Percentiles rank a stretch among this genome's conserved stretches.
phyloP scores from a whole-genome alignment of 2,113 vertebrate genomes.

The Sturnira hondurensis region DNA sequence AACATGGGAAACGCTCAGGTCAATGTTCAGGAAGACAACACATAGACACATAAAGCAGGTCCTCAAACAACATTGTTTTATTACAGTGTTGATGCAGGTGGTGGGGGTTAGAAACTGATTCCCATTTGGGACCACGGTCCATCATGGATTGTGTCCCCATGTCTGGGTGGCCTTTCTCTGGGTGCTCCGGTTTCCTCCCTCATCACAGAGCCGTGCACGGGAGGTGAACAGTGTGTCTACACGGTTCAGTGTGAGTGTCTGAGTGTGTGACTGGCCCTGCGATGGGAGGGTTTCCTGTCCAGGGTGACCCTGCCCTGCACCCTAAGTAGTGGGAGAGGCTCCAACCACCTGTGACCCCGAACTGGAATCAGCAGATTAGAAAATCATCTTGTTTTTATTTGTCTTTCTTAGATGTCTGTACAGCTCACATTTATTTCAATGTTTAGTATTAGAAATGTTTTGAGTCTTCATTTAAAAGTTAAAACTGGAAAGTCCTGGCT shows the following conservation, averaged over 20 bases:
- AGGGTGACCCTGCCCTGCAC: background rate
- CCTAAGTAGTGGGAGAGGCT: background rate
- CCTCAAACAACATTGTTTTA: background rate
- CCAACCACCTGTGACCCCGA: background rate
- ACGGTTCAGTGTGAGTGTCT: background rate
- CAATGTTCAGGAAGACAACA: background rate
- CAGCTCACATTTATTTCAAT: background rate
- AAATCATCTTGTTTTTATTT: background rate
- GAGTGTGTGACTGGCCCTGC: background rate
- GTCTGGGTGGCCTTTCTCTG: background rate
- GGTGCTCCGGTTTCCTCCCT: background rate
- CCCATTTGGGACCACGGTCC: background rate
- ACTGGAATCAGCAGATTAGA: background rate
- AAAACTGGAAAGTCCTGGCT: background rate
- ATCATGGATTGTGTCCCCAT: background rate
- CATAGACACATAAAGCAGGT: background rate
- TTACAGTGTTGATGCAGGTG: background rate
- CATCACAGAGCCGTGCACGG: background rate
- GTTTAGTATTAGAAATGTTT: background rate
- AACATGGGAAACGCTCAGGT: background rate
- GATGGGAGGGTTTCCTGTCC: background rate
- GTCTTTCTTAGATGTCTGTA: no score
- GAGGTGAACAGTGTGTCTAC: background rate
- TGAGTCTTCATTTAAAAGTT: background rate
- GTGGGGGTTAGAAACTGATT: background rate